Conservation (phyloP, 2,888 invertebrate species). For the Cataglyphis livida region DNA sequence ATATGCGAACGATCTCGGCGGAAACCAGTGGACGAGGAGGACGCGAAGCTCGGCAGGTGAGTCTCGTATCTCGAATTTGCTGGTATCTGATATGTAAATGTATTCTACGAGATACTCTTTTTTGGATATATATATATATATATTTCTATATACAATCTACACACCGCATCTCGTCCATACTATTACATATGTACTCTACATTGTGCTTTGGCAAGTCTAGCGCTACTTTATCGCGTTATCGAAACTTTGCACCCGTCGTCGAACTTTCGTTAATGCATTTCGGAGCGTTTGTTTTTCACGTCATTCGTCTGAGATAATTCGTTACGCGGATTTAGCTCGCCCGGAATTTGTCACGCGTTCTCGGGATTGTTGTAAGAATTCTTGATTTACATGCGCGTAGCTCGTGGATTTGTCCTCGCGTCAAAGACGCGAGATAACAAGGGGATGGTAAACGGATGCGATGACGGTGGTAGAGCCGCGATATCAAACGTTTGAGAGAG, state of each 20-base stretch:
- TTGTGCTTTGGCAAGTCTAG: constrained; percentile 85
- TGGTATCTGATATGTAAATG: constrained; percentile 27
- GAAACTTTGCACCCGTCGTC: constrained; percentile 71
- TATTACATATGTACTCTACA: constrained; percentile 76
- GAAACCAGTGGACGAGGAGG: constrained; percentile 92
- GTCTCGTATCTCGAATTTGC: constrained; percentile 64
- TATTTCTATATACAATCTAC: constrained; percentile 64
- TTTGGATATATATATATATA: constrained; percentile 59
- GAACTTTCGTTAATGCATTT: constrained; percentile 43
- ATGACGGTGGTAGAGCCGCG: constrained; percentile 45
- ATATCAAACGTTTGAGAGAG: constrained; percentile 53
- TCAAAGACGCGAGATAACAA: not conserved
- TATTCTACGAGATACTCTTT: constrained; percentile 55
- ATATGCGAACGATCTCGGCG: constrained; percentile 87
- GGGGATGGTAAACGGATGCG: not conserved
- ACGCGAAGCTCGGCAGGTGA: constrained; percentile 95
- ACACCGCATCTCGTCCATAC: constrained; percentile 60
- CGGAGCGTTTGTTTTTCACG: constrained; percentile 26
- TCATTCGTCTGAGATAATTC: constrained; percentile 19
- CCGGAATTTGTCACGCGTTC: constrained; percentile 1
- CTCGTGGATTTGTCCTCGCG: not conserved
- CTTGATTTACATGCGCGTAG: not conserved
- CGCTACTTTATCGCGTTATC: constrained; percentile 82
- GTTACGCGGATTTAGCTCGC: not conserved
- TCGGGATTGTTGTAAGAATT: not conserved